Conservation (phyloP, 2,113 vertebrate genomes). For the Engystomops pustulosus region DNA sequence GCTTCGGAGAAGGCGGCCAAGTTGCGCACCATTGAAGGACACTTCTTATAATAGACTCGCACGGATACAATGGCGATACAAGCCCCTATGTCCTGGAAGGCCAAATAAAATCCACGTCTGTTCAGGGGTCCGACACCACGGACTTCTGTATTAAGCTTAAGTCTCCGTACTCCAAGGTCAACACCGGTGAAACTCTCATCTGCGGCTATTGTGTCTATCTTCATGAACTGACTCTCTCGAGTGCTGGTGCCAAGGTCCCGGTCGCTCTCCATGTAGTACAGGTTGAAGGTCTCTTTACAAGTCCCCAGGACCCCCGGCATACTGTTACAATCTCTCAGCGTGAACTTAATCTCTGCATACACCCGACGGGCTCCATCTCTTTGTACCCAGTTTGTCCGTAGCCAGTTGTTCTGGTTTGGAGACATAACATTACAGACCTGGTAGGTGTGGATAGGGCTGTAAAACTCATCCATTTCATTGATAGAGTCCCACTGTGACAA, state of each 20-base stretch:
- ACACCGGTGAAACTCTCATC: slow-evolving; percentile 96
- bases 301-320: slow-evolving; percentile 94
- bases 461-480: slow-evolving; percentile 96
- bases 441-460: slow-evolving; percentile 95
- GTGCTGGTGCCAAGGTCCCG: slow-evolving; percentile 84
- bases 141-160: slow-evolving; percentile 95
- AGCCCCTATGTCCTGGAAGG: slow-evolving; percentile 96
- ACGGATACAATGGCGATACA: slow-evolving; percentile 94
- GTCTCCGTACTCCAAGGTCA: slow-evolving; percentile 89
- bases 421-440: slow-evolving; percentile 98
- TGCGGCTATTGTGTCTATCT: slow-evolving; percentile 94
- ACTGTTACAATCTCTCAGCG: slow-evolving; percentile 94
- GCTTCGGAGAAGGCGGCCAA: slow-evolving; percentile 92
- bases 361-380: slow-evolving; percentile 87
- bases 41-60: slow-evolving; percentile 94
- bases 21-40: slow-evolving; percentile 87
- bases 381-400: slow-evolving; percentile 90
- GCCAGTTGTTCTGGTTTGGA: slow-evolving; percentile 98
- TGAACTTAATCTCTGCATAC: slow-evolving; percentile 96
- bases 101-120: slow-evolving; percentile 92
- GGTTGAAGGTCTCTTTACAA: slow-evolving; percentile 98
- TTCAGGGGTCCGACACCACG: slow-evolving; percentile 87
- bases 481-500: slow-evolving; percentile 91
- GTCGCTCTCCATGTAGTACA: slow-evolving; percentile 93
- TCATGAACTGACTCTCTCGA: slow-evolving; percentile 89